These are phyloP conservation scores for Diplogasteroides magnus DNA, from an alignment of 1,140 invertebrate species.

Conservation along the genomic window DNA sequence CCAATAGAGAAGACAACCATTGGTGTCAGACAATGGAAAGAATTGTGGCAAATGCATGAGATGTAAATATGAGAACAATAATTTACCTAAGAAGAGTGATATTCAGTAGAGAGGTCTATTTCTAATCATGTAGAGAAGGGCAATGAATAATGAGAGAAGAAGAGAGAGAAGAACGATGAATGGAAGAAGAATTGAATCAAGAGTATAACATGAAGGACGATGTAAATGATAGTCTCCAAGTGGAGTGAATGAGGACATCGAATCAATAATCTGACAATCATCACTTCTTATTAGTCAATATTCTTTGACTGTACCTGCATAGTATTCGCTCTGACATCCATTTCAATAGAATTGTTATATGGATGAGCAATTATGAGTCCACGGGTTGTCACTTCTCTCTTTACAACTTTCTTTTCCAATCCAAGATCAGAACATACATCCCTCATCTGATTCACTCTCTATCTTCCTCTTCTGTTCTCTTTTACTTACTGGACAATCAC, in stretches of 20 bases:
- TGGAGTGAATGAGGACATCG: neutral
- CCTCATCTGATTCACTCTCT: neutral
- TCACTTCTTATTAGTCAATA: neutral
- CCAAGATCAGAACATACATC: neutral
- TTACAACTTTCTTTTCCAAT: neutral
- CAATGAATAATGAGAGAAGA: neutral
- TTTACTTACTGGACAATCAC: constrained; percentile 2
- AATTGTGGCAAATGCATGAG: too few relatives aligned
- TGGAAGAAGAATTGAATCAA: neutral
- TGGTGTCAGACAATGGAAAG: too few relatives aligned
- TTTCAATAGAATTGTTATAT: too few relatives aligned
- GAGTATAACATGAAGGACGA: neutral
- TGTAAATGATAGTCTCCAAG: too few relatives aligned
- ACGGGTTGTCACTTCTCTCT: neutral
- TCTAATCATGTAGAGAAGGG: neutral
- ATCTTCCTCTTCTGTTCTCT: neutral
- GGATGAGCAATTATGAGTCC: too few relatives aligned
- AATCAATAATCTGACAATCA: neutral
- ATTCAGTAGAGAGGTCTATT: too few relatives aligned
- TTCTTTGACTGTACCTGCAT: neutral
- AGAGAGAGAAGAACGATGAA: neutral
- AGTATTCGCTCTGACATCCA: neutral
- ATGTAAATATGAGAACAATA: too few relatives aligned
- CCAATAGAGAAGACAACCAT: too few relatives aligned
- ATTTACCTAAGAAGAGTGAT: too few relatives aligned